Conservation (phyloP, 2,797 vertebrate species). For the Hoplostethus atlanticus region DNA sequence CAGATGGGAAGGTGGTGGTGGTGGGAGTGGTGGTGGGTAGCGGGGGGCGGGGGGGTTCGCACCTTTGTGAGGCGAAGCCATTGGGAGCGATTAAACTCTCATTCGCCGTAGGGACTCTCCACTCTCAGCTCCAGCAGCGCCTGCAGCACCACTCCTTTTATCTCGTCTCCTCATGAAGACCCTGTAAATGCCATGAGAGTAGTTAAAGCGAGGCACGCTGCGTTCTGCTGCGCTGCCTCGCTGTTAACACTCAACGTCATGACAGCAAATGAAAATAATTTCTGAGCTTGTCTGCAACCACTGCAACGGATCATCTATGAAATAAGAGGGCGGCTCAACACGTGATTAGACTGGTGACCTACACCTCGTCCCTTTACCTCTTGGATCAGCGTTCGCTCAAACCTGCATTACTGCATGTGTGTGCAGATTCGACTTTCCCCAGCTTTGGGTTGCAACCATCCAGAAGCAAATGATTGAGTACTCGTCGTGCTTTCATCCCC, state of each 20-base stretch:
- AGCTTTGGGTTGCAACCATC: not conserved
- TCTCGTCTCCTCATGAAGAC: constrained; percentile 64
- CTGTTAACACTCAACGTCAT: constrained; percentile 37
- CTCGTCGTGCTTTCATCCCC: constrained; percentile 23
- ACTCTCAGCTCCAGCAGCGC: constrained; percentile 56
- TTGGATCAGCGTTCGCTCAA: not conserved
- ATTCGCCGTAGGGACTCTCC: constrained; percentile 56
- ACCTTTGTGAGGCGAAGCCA: constrained; percentile 74
- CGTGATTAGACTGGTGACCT: constrained; percentile 46
- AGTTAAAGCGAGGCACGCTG: constrained; percentile 51
- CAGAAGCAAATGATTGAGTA: constrained; percentile 45
- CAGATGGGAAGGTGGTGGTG: constrained; percentile 67
- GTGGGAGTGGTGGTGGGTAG: not conserved
- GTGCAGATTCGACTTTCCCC: not conserved
- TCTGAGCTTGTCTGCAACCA: constrained; percentile 13
- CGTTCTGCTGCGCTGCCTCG: constrained; percentile 35
- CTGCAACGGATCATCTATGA: constrained; percentile 33
- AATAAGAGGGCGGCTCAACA: constrained; percentile 19
- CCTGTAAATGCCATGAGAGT: constrained; percentile 61
- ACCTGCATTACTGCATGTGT: not conserved
- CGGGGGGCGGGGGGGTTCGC: constrained; percentile 25
- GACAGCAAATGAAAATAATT: constrained; percentile 45
- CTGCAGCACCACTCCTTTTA: constrained; percentile 64
- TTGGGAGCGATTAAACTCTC: constrained; percentile 74
- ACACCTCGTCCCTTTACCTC: not conserved